Conservation (phyloP, 2,888 invertebrate species). For the Eupithecia centaureata region DNA sequence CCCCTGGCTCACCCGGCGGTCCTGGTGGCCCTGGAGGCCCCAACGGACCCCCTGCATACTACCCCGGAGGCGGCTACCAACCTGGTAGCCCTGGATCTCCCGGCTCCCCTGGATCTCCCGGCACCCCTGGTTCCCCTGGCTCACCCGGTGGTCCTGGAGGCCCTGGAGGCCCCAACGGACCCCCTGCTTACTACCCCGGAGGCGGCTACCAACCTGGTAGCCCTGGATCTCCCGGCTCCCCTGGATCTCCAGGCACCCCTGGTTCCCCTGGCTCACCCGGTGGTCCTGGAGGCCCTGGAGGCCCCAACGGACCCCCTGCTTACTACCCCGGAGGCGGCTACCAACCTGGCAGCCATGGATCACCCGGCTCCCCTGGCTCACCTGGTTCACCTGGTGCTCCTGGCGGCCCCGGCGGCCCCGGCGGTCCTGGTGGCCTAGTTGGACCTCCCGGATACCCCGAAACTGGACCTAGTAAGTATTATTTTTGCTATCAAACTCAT, state of each 20-base stretch:
- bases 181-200: conserved; percentile 33
- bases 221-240: conserved; percentile 27
- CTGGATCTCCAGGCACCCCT: conserved; percentile 30
- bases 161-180: conserved; percentile 40
- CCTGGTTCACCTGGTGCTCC: conserved; percentile 45
- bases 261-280: conserved; percentile 26
- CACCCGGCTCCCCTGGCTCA: conserved; percentile 29
- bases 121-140: conserved; percentile 53
- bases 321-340: conserved; percentile 3
- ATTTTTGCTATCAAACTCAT: neutral
- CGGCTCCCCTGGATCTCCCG: conserved; percentile 38
- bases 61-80: neutral
- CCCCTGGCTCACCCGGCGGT: conserved; percentile 22
- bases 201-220: conserved; percentile 29
- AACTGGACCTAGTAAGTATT: conserved; percentile 27
- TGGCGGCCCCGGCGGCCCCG: conserved; percentile 30
- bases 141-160: conserved; percentile 43
- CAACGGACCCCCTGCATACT: neutral
- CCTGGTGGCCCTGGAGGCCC: conserved; percentile 3
- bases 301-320: neutral
- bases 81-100: conserved; percentile 42
- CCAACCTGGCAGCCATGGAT: conserved; percentile 2
- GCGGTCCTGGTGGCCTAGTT: conserved; percentile 33
- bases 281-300: neutral
- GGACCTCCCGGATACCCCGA: conserved; percentile 41